Conservation (phyloP, 2,113 vertebrate species). For the Balaeniceps rex region DNA sequence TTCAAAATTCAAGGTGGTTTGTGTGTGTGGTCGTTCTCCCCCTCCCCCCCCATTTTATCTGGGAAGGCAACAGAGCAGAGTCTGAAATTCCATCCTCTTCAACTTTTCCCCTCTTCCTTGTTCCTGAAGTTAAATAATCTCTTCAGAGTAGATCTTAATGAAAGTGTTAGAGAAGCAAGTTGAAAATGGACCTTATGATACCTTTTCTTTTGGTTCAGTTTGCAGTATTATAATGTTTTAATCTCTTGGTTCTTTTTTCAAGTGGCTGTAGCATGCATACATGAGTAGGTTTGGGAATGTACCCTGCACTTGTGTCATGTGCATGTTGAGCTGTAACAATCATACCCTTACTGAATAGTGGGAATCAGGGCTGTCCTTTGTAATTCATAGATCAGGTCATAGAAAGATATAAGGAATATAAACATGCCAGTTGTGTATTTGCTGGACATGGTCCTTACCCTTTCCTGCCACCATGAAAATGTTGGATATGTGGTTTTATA, state of each 20-base stretch:
- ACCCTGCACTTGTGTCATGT: fast-evolving
- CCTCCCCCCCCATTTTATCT: too few relatives aligned
- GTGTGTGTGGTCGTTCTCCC: too few relatives aligned
- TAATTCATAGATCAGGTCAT: neutral
- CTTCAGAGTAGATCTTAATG: neutral
- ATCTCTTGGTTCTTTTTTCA: neutral
- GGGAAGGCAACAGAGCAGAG: neutral
- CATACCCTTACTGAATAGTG: neutral
- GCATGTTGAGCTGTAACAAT: neutral
- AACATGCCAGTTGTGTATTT: neutral
- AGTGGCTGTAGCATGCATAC: neutral
- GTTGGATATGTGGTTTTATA: neutral
- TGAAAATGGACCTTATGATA: neutral
- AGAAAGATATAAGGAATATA: neutral
- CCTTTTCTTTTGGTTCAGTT: neutral
- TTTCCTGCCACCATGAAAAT: neutral
- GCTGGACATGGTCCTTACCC: neutral
- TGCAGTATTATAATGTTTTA: neutral
- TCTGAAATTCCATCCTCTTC: neutral
- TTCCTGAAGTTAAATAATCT: neutral
- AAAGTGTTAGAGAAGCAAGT: neutral
- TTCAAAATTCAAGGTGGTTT: too few relatives aligned
- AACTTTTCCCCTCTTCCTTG: neutral
- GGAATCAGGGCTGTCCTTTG: neutral
- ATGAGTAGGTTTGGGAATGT: neutral